Conservation (phyloP, 2,113 vertebrate genomes). For the Carassius carassius region DNA sequence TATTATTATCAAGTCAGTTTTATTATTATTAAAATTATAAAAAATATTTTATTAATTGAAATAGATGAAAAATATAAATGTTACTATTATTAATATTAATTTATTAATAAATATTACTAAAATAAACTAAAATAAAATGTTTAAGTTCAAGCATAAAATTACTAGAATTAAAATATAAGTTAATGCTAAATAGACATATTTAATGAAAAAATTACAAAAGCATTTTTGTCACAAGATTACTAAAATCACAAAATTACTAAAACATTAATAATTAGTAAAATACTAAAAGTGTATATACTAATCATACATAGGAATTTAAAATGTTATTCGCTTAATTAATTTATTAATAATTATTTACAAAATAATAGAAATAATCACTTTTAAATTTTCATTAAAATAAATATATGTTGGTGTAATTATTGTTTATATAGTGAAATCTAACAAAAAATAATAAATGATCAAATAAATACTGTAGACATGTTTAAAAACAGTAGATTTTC, state of each 20-base stretch:
- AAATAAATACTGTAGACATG: neutral
- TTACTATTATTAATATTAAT: too few relatives aligned
- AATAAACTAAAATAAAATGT: neutral
- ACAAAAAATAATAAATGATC: neutral
- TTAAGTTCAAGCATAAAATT: neutral
- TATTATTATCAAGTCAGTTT: too few relatives aligned
- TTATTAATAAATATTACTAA: too few relatives aligned
- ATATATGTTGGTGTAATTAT: neutral
- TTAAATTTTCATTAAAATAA: neutral
- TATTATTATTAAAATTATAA: neutral
- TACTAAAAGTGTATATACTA: neutral
- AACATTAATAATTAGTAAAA: neutral
- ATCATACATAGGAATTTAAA: neutral
- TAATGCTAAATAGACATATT: neutral
- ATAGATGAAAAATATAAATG: neutral
- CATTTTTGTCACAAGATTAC: too few relatives aligned
- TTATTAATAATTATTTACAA: neutral
- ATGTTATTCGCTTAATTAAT: neutral
- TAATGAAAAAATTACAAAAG: neutral
- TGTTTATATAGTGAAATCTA: neutral
- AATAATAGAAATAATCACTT: neutral
- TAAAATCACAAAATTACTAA: neutral
- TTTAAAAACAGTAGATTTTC: neutral
- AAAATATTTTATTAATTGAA: neutral
- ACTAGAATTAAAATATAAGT: neutral